Evolutionary conservation across 2,888 invertebrate genomes (phyloP).

Genomic region (Amphiduros pacificus): DNA sequence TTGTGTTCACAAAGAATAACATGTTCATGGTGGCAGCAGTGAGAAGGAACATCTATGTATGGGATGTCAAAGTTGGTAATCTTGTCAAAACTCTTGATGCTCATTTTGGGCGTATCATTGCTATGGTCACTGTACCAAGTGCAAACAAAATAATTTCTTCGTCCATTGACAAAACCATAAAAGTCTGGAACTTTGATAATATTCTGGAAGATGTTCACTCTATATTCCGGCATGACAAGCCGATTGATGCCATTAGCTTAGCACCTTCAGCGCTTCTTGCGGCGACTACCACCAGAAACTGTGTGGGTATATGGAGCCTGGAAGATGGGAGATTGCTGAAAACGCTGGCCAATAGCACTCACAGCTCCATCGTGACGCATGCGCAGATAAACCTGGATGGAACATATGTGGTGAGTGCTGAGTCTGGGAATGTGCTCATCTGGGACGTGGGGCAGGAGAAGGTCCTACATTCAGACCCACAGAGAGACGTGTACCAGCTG

Average conservation of each 20-base stretch:
- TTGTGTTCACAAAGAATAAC: conserved; percentile 86
- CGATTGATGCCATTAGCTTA: conserved; percentile 80
- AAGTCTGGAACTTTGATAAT: conserved; percentile 99
- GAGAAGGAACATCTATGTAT: conserved; percentile 89
- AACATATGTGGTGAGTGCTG: conserved; percentile 82
- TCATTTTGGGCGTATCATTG: conserved; percentile 94
- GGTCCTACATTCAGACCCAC: conserved; percentile 81
- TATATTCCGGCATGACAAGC: conserved; percentile 78
- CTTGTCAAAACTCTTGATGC: conserved; percentile 92
- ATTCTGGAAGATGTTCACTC: conserved; percentile 97
- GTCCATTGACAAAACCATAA: conserved; percentile 95
- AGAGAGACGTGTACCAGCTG: conserved; percentile 77
- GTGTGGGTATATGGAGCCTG: conserved; percentile 93
- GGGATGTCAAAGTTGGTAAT: conserved; percentile 74
- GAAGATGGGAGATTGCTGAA: conserved; percentile 81
- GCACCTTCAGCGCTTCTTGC: conserved; percentile 75
- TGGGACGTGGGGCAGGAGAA: conserved; percentile 80
- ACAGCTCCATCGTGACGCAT: conserved; percentile 92
- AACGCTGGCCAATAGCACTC: conserved; percentile 85
- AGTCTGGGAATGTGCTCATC: conserved; percentile 86
- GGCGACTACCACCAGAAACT: conserved; percentile 87
- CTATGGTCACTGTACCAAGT: conserved; percentile 81
- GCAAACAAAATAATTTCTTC: conserved; percentile 78
- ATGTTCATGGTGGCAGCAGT: conserved; percentile 95
- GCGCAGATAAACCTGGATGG: conserved; percentile 86